Evolutionary conservation across 1,140 invertebrate species (phyloP).

Genomic region (Drosophila lacertosa): DNA sequence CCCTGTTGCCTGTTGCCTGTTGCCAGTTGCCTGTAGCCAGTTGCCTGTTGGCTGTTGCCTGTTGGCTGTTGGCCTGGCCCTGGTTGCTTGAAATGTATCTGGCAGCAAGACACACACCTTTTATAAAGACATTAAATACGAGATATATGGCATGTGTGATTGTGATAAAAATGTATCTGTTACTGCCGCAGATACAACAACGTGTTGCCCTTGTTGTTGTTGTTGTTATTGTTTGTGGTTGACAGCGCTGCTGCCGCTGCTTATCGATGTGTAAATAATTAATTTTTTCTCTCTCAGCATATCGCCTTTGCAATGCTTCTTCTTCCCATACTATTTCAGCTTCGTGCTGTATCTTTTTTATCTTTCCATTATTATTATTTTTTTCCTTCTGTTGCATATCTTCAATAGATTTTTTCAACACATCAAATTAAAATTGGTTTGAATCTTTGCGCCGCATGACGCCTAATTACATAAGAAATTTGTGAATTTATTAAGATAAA

Average conservation of each 20-base stretch:
- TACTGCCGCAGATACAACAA: conserved; percentile 31
- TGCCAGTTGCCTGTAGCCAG: conserved; percentile 12
- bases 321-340: conserved; percentile 19
- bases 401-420: conserved; percentile 55
- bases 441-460: background rate
- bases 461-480: conserved; percentile 29
- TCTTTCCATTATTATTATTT: too few relatives aligned
- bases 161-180: conserved; percentile 75
- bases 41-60: conserved; percentile 12
- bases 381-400: conserved; percentile 39
- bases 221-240: conserved; percentile 65
- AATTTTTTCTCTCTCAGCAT: conserved; percentile 63
- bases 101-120: conserved; percentile 69
- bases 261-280: conserved; percentile 83
- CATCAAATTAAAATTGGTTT: conserved; percentile 35
- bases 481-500: conserved; percentile 33
- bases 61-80: too few relatives aligned
- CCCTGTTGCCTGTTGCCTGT: conserved; percentile 9
- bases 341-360: conserved; percentile 12
- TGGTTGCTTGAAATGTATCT: conserved; percentile 70
- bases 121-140: conserved; percentile 81
- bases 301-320: conserved; percentile 29
- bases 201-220: conserved; percentile 49
- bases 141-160: conserved; percentile 81
- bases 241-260: conserved; percentile 57